phyloP scores from a whole-genome alignment of 2,888 invertebrate species.

The Gisinianus flammeolus region DNA sequence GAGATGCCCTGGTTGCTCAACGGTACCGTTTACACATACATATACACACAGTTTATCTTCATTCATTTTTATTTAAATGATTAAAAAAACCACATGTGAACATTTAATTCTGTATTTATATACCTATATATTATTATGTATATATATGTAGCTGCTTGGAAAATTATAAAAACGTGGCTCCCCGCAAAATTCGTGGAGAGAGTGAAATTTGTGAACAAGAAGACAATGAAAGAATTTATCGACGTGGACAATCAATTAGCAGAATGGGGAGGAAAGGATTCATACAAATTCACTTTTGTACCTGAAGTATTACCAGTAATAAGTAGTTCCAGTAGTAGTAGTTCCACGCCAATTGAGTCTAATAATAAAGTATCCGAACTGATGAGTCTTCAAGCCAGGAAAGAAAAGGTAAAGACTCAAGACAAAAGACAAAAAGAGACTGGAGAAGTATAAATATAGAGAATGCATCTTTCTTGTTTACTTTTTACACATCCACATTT shows the following conservation, averaged over 20 bases:
- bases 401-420: slow-evolving; percentile 15
- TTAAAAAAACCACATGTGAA: neutral
- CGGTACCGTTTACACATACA: slow-evolving; percentile 68
- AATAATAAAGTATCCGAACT: neutral
- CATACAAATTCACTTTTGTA: slow-evolving; percentile 74
- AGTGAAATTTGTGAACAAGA: slow-evolving; percentile 82
- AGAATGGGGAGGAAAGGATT: slow-evolving; percentile 81
- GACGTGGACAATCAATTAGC: slow-evolving; percentile 74
- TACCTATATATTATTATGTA: no score
- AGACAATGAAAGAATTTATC: slow-evolving; percentile 76
- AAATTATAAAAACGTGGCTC: slow-evolving; percentile 83
- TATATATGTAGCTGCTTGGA: slow-evolving; percentile 85
- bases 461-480: neutral
- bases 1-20: slow-evolving; percentile 95
- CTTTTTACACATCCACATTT: neutral
- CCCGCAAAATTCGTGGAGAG: slow-evolving; percentile 87
- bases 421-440: neutral
- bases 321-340: no score
- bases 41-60: neutral
- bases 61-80: slow-evolving; percentile 16
- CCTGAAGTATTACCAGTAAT: slow-evolving; percentile 65
- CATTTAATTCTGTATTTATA: neutral
- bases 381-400: slow-evolving; percentile 14
- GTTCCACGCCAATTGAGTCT: slow-evolving; percentile 36
- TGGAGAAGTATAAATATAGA: neutral